Evolutionary conservation across 1,140 invertebrate species (phyloP), one percentile per base, ranked within the genome.

Genomic region (Penaeus indicus): DNA sequence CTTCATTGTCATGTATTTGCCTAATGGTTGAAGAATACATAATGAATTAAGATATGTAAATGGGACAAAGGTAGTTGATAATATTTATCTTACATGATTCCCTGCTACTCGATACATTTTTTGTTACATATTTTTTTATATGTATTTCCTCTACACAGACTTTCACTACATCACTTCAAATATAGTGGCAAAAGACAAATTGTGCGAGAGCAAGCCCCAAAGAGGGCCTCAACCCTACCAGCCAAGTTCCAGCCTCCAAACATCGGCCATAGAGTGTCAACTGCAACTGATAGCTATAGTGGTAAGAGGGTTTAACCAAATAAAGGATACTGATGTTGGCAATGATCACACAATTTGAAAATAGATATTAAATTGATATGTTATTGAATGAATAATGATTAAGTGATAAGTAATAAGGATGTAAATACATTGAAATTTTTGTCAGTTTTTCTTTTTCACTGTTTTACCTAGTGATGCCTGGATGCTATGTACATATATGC

Each of bases 101-200:
- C 54, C 5, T 0, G 5, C 10, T 0, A 54, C 54, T 8, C 27
- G 63, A n/a, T 83, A 32, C 7, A 22, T 67, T 16, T 21, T 25
- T 81, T 16, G 16, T 8, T 64, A 47, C 25, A 27, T 61, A 21
- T 27, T 25, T 64, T 16, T 63, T 11, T 61, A 84, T 75, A 2
- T 2, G 21, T 90, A 16, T 91, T 86, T 91, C 91, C 92, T 92
- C 91, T 83, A 93, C 94, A 67, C 91, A 96, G 96, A 92, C 94
- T 97, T 92, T 97, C 96, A 91, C 93, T 98, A 42, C 94, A 97
- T 92, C 96, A 97, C 92, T 98, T 98, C 92, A 96, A 96, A 91
- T 98, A 98, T 92, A 93, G 95, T 25, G 97, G 97, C 8, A 96
- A 96, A 96, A 93, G 93, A 92, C 89, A 90, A 47, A 90, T 90